These are phyloP conservation scores for Spilarctia lutea DNA, from an alignment of 2,888 invertebrate species.

Conservation along the genomic window DNA sequence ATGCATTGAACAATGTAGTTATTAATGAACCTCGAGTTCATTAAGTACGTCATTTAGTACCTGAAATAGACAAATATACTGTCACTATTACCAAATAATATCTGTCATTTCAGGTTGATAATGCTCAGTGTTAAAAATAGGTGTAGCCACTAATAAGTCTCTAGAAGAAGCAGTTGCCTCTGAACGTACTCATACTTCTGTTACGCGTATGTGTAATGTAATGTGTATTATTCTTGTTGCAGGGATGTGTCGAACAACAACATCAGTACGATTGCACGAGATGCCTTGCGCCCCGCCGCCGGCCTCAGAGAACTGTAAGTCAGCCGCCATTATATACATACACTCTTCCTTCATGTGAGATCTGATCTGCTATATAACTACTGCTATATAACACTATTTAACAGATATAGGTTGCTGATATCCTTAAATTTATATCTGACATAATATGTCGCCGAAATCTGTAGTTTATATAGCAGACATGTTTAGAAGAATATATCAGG, in stretches of 20 bases:
- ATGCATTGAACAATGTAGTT: too few relatives aligned
- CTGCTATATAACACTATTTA: too few relatives aligned
- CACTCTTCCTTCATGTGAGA: not conserved
- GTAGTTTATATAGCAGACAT: too few relatives aligned
- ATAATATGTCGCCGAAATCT: too few relatives aligned
- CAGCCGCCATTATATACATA: slow-evolving; percentile 26
- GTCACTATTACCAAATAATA: not conserved
- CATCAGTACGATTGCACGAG: slow-evolving; percentile 90
- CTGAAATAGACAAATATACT: too few relatives aligned
- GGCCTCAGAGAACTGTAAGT: slow-evolving; percentile 93
- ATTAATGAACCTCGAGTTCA: too few relatives aligned
- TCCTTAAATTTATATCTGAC: too few relatives aligned
- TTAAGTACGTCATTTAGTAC: too few relatives aligned
- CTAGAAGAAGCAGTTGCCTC: not conserved
- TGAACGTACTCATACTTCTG: not conserved
- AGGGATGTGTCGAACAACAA: slow-evolving; percentile 94
- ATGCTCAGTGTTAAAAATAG: not conserved
- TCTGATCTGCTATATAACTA: too few relatives aligned
- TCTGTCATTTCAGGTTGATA: not conserved
- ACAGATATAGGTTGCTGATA: too few relatives aligned
- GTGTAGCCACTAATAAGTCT: not conserved
- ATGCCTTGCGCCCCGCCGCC: slow-evolving; percentile 89
- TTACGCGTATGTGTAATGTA: not conserved
- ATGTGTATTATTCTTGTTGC: slow-evolving; percentile 70
- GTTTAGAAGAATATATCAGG: too few relatives aligned